A percentile compares a stretch with the other conserved stretches of the same genome.
Conservation (phyloP, 37 sponge, comb jelly and placozoan genomes). For the Beroe ovata region DNA sequence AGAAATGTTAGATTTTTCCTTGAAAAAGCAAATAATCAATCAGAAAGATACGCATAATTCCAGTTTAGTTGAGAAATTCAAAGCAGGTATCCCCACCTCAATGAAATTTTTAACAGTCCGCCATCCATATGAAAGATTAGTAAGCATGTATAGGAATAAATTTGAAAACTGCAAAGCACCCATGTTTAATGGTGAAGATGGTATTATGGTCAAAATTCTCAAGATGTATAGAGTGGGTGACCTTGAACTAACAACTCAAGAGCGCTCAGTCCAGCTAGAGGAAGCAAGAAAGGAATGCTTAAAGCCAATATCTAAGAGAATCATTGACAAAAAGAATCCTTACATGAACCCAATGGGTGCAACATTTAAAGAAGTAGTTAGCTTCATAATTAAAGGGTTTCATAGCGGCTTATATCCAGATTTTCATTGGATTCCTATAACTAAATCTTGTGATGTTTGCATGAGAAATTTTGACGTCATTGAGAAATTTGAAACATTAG, state of each 20-base stretch:
- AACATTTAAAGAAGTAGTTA: constrained; percentile 12
- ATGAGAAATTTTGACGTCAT: background rate
- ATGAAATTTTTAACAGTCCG: constrained; percentile 33
- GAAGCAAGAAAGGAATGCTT: background rate
- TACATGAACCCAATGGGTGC: constrained; percentile 54
- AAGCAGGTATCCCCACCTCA: background rate
- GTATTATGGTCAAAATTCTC: constrained; percentile 17
- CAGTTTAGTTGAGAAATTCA: background rate
- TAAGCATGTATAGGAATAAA: constrained; percentile 43
- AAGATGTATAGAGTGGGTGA: constrained; percentile 15
- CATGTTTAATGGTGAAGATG: background rate
- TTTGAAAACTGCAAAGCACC: background rate
- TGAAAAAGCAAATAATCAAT: background rate
- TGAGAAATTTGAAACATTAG: constrained; percentile 22
- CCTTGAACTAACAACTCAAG: background rate
- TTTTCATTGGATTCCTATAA: constrained; percentile 13
- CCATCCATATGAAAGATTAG: constrained; percentile 37
- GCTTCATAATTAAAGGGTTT: background rate
- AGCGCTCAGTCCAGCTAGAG: background rate
- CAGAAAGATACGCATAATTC: background rate
- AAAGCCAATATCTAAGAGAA: background rate
- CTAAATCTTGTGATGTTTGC: constrained; percentile 24
- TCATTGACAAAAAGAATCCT: background rate
- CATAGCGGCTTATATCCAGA: background rate
- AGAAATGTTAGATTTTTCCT: background rate